Evolutionary conservation across 1,140 invertebrate genomes (phyloP).

Genomic region (Akabosia matsudoensis): DNA sequence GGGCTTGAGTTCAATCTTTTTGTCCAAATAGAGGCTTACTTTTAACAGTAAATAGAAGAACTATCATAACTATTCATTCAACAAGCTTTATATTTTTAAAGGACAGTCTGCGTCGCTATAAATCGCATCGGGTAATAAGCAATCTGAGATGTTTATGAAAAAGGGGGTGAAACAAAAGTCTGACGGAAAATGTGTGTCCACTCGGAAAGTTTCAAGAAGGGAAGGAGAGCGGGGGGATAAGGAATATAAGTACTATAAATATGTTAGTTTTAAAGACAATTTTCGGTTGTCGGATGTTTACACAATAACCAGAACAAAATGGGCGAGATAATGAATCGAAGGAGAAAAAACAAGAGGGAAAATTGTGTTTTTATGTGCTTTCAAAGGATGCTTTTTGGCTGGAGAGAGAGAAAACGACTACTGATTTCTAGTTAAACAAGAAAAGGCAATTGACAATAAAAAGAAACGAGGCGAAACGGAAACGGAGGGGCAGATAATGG

Average conservation of each 20-base stretch:
- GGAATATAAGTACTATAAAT: background rate
- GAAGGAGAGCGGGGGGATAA: background rate
- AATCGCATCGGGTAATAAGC: background rate
- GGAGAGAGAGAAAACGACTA: no score
- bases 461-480: background rate
- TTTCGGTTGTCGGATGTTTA: background rate
- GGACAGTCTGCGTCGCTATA: background rate
- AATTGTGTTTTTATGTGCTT: background rate
- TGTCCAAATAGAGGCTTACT: slow-evolving; percentile 9
- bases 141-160: slow-evolving; percentile 10
- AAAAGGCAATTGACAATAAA: background rate
- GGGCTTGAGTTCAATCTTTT: no score
- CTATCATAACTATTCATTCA: slow-evolving; percentile 5
- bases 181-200: background rate
- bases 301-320: slow-evolving; percentile 2
- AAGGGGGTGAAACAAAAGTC: background rate
- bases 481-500: background rate
- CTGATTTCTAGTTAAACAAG: background rate
- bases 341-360: no score
- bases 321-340: background rate
- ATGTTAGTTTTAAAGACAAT: background rate
- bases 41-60: background rate
- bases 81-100: background rate
- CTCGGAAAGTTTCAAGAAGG: background rate
- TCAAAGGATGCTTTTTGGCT: background rate